Evolutionary conservation across 2,113 vertebrate species (phyloP), one percentile per base, ranked within the genome.

Genomic region (Phylloscopus trochiloides): DNA sequence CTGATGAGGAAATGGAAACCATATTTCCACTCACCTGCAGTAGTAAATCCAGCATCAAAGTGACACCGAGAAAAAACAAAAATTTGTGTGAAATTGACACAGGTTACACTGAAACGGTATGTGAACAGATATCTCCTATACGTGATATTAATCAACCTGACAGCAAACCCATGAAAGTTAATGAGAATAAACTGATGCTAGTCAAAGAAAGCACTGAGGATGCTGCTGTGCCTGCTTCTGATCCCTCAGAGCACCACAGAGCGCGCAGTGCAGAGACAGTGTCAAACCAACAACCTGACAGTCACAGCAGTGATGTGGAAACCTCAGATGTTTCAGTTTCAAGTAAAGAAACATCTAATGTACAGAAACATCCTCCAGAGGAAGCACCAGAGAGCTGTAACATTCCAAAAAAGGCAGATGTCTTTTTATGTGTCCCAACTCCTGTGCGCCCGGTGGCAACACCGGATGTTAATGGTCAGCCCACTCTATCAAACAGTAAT

Each of bases 291-390:
- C 80, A 82, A 57, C 61, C 74, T 48, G 62, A 78, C 78, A 94
- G 29, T 74, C 81, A 58, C 1, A 62, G 63, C 61, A 87, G 47
- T 55, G 65, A 79, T 71, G 13, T 5, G 11, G 97, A 97, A 91
- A 83, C 42, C 22, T 68, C 25, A 10, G 42, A 42, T 55, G 59
- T 92, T 93, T 87, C 88, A 10, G 28, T 63, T 89, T 73, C 82
- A 31, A 92, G 77, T 88, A 88, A 86, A 92, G 96, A 94, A 86
- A 62, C 70, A 51, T 42, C 14, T 62, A 43, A 74, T 45, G 85
- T 85, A 90, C 90, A 77, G 93, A 95, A 94, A 79, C 80, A 86
- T 58, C 50, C 81, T 96, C 79, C 93, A 67, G 97, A 94, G 19
- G 92, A 95, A 70, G 22, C 84, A 50, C n/a, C 65, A 59, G 96